Evolutionary conservation across 2,888 invertebrate genomes (phyloP), one percentile per base, ranked within the genome.

Genomic region (Argyresthia albistria): DNA sequence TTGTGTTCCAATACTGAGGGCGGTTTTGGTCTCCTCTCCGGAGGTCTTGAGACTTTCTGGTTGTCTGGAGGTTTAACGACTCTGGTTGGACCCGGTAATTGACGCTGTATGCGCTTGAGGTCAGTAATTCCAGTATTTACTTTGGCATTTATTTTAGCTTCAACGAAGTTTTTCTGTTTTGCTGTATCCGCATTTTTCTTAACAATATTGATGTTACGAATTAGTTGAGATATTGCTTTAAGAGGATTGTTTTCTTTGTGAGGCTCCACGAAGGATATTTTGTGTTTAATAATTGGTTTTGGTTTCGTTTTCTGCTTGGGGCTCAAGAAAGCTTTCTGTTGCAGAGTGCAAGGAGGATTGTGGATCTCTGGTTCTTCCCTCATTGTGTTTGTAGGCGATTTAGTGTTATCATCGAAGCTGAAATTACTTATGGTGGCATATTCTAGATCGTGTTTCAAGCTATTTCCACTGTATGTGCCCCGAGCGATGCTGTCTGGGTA

Each of bases 191-290:
- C n/a, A n/a, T 54, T 8, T 14, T 70, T 80, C 62, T 80, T 76
- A 8, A 78, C 75, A 54, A 69, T 73, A 43, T 84, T 81, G 53
- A 84, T 72, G 59, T 81, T 76, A 48, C 77, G 77, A 37, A 84
- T 64, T 46, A 86, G 58, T 61, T 82, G 78, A 35, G 84, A 80
- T 60, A 86, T 82, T 15, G 82, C 79, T 67, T 75, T 78, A 36
- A 84, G 64, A 16, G 86, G 80, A 60, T 80, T 80, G 10, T 79
- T 25, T 6, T 9, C 39, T 39, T 39, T 39, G 1, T 39, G 3
- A 11, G 39, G 3, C 1, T 39, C n/a, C 39, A n/a, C 10, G 9
- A 39, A 4, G 39, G 39, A 39, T 11, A n/a, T 11, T n/a, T 39
- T 39, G 1, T 39, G 4, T 9, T 11, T 39, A n/a, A 39, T 8